phyloP scores from a whole-genome alignment of 2,113 vertebrate species.

The Todiramphus saurophagus region DNA sequence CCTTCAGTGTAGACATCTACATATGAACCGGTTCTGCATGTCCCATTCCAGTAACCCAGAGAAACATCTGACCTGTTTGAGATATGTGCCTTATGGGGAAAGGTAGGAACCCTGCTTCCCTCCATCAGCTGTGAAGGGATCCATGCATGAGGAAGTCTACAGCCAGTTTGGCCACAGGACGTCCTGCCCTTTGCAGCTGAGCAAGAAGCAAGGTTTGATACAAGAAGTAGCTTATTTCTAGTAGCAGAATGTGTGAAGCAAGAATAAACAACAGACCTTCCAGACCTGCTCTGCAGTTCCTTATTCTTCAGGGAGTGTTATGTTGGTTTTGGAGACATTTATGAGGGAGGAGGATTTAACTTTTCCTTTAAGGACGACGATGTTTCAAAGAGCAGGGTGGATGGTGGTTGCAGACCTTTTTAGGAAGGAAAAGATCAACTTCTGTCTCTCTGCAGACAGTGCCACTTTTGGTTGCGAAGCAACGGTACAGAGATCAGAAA shows the following conservation, averaged over 20 bases:
- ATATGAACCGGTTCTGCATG: not conserved
- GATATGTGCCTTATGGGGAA: not conserved
- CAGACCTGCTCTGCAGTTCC: slow-evolving; percentile 12
- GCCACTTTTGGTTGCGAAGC: not conserved
- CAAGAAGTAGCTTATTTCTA: not conserved
- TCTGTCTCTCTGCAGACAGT: not conserved
- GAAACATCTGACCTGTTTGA: not conserved
- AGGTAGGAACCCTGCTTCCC: not conserved
- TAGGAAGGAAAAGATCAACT: not conserved
- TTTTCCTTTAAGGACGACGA: not conserved
- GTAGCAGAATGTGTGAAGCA: not conserved
- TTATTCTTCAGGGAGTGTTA: slow-evolving; percentile 1
- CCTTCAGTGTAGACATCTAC: not conserved
- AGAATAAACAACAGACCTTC: not conserved
- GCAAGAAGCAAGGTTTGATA: not conserved
- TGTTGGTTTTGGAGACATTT: slow-evolving; percentile 37
- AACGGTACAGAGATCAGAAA: not conserved
- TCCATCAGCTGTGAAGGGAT: not conserved
- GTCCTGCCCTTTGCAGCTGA: not conserved
- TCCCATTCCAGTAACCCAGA: not conserved
- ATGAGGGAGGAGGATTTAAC: not conserved
- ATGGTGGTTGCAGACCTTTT: not conserved
- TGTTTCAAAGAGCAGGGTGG: not conserved
- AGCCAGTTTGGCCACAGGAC: not conserved
- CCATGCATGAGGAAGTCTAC: not conserved